Conservation (phyloP, 2,888 invertebrate genomes). For the Athalia cordata region DNA sequence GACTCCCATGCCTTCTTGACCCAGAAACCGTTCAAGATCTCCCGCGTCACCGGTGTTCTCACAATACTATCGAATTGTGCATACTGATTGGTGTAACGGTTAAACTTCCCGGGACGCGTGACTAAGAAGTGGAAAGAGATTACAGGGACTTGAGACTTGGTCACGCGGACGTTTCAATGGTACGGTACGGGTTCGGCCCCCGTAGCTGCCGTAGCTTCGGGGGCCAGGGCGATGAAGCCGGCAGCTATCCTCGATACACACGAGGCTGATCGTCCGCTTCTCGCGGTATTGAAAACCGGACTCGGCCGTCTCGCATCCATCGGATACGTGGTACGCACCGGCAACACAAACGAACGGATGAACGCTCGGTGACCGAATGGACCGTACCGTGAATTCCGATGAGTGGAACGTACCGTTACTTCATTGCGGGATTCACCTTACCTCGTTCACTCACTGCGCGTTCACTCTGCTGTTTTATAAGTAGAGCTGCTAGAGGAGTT, state of each 20-base stretch:
- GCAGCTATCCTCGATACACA: conserved; percentile 29
- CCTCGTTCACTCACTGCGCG: conserved; percentile 58
- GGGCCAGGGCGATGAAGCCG: not conserved
- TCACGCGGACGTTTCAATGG: conserved; percentile 3
- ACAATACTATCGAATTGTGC: conserved; percentile 28
- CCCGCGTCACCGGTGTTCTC: conserved; percentile 13
- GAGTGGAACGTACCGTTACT: conserved; percentile 70
- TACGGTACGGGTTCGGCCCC: not conserved
- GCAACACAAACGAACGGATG: conserved; percentile 55
- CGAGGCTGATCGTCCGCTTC: not conserved
- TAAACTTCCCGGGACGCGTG: not conserved
- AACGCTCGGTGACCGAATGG: conserved; percentile 62
- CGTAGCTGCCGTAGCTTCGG: conserved; percentile 12
- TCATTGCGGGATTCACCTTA: conserved; percentile 65
- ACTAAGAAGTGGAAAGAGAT: not conserved
- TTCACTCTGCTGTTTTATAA: conserved; percentile 17
- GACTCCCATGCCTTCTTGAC: conserved; percentile 4
- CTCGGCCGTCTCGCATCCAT: conserved; percentile 12
- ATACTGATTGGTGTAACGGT: conserved; percentile 42
- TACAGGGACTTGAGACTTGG: conserved; percentile 9
- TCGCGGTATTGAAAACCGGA: conserved; percentile 28
- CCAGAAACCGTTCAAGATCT: conserved; percentile 39
- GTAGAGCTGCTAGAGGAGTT: conserved; percentile 1
- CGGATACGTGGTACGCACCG: conserved; percentile 47
- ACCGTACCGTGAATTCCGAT: conserved; percentile 69